Conservation (phyloP, 2,113 vertebrate genomes). For the Panthera tigris region DNA sequence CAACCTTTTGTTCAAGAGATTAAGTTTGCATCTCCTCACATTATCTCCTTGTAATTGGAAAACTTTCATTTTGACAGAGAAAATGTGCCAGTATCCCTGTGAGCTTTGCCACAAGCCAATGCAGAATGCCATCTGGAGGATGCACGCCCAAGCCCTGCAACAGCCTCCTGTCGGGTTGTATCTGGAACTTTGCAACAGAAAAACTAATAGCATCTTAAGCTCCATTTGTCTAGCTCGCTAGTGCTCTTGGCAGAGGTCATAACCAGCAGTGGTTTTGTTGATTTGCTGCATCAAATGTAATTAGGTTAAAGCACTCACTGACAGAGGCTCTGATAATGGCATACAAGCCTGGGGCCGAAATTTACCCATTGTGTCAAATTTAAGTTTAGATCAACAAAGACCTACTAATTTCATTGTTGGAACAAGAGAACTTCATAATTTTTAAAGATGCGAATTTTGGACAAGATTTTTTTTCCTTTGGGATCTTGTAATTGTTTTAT, state of each 20-base stretch:
- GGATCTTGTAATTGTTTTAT: background rate
- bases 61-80: conserved; percentile 86
- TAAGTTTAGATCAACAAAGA: conserved; percentile 72
- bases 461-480: background rate
- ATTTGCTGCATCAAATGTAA: conserved; percentile 88
- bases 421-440: conserved; percentile 46
- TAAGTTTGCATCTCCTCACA: conserved; percentile 85
- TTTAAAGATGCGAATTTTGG: conserved; percentile 54
- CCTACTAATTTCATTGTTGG: conserved; percentile 64
- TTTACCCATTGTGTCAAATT: conserved; percentile 77
- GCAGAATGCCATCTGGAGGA: conserved; percentile 88
- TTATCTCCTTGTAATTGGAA: conserved; percentile 88
- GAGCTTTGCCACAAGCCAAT: conserved; percentile 84
- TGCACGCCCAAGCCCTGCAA: conserved; percentile 76
- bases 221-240: conserved; percentile 84
- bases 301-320: conserved; percentile 86
- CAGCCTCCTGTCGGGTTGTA: conserved; percentile 85
- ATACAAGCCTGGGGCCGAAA: conserved; percentile 78
- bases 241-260: conserved; percentile 87
- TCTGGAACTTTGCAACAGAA: conserved; percentile 84
- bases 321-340: conserved; percentile 80
- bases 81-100: conserved; percentile 86
- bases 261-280: conserved; percentile 86
- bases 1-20: conserved; percentile 86
- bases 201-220: conserved; percentile 85